Percentiles rank a stretch among this genome's conserved stretches.
These are phyloP conservation scores for Neofelis nebulosa DNA, from an alignment of 2,113 vertebrate species.

Conservation along the genomic window DNA sequence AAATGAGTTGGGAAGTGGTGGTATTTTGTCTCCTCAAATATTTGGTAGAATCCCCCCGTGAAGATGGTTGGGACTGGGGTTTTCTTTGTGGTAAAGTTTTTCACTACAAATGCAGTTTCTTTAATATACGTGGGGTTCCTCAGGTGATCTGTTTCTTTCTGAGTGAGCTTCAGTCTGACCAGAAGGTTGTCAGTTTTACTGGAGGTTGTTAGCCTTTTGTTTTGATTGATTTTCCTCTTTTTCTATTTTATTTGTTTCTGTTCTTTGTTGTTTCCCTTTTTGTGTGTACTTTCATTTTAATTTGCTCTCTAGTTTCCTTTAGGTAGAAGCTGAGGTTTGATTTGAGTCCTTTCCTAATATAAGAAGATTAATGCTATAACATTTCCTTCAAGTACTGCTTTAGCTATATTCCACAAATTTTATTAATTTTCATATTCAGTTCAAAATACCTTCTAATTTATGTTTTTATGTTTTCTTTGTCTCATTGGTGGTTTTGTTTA, in stretches of 20 bases:
- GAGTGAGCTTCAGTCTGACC: not conserved
- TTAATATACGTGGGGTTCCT: not conserved
- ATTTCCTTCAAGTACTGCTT: not conserved
- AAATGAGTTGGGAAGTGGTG: not conserved
- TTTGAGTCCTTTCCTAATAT: not conserved
- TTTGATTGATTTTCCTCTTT: not conserved
- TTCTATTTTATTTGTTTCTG: not conserved
- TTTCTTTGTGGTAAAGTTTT: not conserved
- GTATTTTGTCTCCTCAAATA: not conserved
- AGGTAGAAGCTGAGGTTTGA: not conserved
- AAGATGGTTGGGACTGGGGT: not conserved
- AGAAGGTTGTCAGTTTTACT: constrained; percentile 4
- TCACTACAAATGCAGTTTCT: not conserved
- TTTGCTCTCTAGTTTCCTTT: not conserved
- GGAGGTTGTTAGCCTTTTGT: not conserved
- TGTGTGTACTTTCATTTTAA: not conserved
- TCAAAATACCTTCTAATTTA: not conserved
- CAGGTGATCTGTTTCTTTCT: not conserved
- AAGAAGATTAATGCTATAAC: not conserved
- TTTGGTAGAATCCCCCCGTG: not conserved
- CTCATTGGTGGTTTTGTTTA: not conserved
- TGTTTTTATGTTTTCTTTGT: not conserved
- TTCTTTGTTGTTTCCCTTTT: not conserved
- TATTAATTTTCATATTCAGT: not conserved
- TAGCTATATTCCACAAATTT: not conserved